Conservation (phyloP, 2,797 vertebrate species). For the Argyrosomus regius region DNA sequence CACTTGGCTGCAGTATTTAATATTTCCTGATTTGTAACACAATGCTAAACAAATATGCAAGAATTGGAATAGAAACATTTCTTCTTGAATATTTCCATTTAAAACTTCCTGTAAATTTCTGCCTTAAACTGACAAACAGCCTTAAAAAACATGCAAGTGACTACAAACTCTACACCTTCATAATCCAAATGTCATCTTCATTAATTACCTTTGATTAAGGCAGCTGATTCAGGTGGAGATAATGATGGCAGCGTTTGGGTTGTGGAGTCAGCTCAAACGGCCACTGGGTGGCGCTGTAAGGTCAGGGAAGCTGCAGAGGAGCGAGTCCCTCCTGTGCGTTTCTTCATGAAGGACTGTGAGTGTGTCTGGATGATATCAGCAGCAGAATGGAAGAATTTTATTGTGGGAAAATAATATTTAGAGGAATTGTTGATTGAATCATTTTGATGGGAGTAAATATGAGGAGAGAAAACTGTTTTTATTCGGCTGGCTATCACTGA, state of each 20-base stretch:
- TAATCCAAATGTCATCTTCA: constrained; percentile 5
- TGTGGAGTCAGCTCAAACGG: not conserved
- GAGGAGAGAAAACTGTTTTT: not conserved
- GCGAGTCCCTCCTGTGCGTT: not conserved
- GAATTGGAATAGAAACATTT: not conserved
- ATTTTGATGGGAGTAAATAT: not conserved
- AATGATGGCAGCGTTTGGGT: not conserved
- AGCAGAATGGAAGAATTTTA: not conserved
- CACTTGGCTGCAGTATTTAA: too few species aligned
- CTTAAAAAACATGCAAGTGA: not conserved
- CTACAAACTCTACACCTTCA: not conserved
- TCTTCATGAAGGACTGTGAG: not conserved
- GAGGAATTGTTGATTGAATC: not conserved
- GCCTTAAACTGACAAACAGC: not conserved
- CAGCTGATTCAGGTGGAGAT: constrained; percentile 12
- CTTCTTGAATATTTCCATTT: too few species aligned
- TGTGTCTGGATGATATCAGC: constrained; percentile 8
- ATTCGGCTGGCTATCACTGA: not conserved
- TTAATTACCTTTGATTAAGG: constrained; percentile 3
- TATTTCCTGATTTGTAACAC: not conserved
- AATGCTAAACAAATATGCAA: too few species aligned
- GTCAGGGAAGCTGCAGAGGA: constrained; percentile 62
- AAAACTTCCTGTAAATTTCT: not conserved
- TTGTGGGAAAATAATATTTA: not conserved
- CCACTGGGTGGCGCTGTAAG: constrained; percentile 84